Conservation (phyloP, 1,140 invertebrate genomes). For the Drosophila micromelanica region DNA sequence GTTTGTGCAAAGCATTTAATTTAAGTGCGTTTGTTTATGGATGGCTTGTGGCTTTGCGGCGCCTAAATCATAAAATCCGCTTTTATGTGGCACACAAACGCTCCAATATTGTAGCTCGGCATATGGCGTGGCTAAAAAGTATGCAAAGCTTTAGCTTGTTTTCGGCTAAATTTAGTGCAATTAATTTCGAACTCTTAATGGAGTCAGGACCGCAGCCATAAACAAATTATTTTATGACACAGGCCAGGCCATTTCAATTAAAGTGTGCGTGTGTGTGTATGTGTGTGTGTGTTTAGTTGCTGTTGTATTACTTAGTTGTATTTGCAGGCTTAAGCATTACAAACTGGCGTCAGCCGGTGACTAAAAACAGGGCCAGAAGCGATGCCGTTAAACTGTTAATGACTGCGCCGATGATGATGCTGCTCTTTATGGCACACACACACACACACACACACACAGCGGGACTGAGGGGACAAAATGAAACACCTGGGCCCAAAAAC, state of each 20-base stretch:
- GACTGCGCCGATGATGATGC: constrained; percentile 43
- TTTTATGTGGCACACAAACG: constrained; percentile 60
- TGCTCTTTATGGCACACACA: constrained; percentile 27
- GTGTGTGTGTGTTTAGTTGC: constrained; percentile 11
- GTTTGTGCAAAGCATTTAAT: constrained; percentile 27
- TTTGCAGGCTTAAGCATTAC: constrained; percentile 62
- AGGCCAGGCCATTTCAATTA: constrained; percentile 31
- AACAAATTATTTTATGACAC: constrained; percentile 78
- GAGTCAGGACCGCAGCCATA: constrained; percentile 63
- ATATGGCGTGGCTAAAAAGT: constrained; percentile 45
- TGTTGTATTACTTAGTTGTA: constrained; percentile 15
- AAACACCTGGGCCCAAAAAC: constrained; percentile 15
- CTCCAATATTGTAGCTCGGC: constrained; percentile 34
- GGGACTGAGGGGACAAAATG: neutral
- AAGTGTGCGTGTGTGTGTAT: neutral
- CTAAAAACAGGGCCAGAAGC: constrained; percentile 51
- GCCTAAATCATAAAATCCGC: constrained; percentile 68
- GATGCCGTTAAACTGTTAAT: constrained; percentile 65
- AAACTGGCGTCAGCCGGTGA: constrained; percentile 59
- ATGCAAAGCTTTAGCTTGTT: constrained; percentile 36
- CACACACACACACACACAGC: constrained; percentile 14
- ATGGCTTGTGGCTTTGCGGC: constrained; percentile 53
- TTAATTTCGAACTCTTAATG: constrained; percentile 74
- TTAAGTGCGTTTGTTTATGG: constrained; percentile 44
- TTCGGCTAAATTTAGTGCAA: constrained; percentile 64